These are phyloP conservation scores for Rhynchopsitta pachyrhyncha DNA, from an alignment of 2,113 vertebrate genomes.

Conservation along the genomic window DNA sequence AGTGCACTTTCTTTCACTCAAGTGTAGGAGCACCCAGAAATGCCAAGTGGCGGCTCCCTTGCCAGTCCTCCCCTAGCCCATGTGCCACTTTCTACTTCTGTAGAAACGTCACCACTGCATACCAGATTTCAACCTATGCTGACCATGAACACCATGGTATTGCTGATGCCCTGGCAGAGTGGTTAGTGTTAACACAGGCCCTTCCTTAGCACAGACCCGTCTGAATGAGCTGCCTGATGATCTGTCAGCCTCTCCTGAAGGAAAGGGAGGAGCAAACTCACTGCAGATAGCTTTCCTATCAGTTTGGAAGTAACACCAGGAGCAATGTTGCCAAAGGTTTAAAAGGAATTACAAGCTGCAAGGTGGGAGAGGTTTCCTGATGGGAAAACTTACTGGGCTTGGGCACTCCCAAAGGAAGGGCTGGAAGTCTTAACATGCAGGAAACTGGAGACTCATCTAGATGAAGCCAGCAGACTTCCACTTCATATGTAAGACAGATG, in stretches of 20 bases:
- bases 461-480: background rate
- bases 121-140: background rate
- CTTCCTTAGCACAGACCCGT: background rate
- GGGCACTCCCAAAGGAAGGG: constrained; percentile 45
- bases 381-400: constrained; percentile 21
- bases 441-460: constrained; percentile 1
- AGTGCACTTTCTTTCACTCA: background rate
- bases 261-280: constrained; percentile 26
- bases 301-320: background rate
- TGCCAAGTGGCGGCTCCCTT: background rate
- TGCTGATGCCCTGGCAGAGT: background rate
- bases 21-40: background rate
- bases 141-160: rapidly evolving
- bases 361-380: constrained; percentile 62
- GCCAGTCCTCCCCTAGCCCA: background rate
- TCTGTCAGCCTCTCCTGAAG: background rate
- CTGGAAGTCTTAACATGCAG: background rate
- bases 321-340: background rate
- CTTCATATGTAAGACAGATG: background rate
- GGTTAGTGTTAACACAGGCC: background rate
- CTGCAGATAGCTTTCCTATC: constrained; percentile 12
- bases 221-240: background rate
- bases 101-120: background rate
- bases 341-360: constrained; percentile 8
- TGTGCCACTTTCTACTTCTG: background rate